These are phyloP conservation scores for Zaprionus nigranus DNA, from an alignment of 1,140 invertebrate species.

Conservation along the genomic window DNA sequence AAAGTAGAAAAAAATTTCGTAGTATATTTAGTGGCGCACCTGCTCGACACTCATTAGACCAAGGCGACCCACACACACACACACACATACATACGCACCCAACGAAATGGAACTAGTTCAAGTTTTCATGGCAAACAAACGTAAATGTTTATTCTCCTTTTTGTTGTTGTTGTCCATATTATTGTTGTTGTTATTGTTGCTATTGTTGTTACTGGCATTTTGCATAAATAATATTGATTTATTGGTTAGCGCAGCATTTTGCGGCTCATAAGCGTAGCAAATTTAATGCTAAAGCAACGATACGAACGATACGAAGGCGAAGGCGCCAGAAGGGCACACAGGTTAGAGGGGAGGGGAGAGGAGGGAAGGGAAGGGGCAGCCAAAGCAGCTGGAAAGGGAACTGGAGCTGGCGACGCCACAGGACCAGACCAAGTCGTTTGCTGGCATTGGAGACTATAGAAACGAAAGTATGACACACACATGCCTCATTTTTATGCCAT, in stretches of 20 bases:
- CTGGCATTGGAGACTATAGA: slow-evolving; percentile 31
- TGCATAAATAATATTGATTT: slow-evolving; percentile 82
- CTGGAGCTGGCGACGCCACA: neutral
- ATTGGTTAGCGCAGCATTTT: slow-evolving; percentile 73
- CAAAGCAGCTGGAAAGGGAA: neutral
- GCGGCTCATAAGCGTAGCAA: slow-evolving; percentile 75
- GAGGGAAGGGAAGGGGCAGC: neutral
- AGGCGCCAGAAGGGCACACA: slow-evolving; percentile 13
- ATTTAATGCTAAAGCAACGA: slow-evolving; percentile 61
- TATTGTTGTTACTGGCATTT: slow-evolving; percentile 55
- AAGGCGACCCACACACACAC: slow-evolving; percentile 23
- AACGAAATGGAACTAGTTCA: slow-evolving; percentile 63
- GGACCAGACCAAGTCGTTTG: neutral
- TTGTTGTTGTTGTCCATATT: neutral
- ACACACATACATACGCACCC: slow-evolving; percentile 17
- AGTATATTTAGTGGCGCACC: slow-evolving; percentile 37
- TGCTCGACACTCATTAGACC: slow-evolving; percentile 45
- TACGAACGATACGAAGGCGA: slow-evolving; percentile 14
- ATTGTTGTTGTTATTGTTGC: slow-evolving; percentile 22
- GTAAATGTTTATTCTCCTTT: slow-evolving; percentile 42
- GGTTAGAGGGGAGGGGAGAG: too few species aligned
- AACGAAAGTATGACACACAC: slow-evolving; percentile 42
- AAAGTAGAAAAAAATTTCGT: neutral
- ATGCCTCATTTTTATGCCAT: slow-evolving; percentile 42
- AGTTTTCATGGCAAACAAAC: slow-evolving; percentile 60